Evolutionary conservation across 2,888 invertebrate species (phyloP).

Genomic region (Malthinus flaveolus): DNA sequence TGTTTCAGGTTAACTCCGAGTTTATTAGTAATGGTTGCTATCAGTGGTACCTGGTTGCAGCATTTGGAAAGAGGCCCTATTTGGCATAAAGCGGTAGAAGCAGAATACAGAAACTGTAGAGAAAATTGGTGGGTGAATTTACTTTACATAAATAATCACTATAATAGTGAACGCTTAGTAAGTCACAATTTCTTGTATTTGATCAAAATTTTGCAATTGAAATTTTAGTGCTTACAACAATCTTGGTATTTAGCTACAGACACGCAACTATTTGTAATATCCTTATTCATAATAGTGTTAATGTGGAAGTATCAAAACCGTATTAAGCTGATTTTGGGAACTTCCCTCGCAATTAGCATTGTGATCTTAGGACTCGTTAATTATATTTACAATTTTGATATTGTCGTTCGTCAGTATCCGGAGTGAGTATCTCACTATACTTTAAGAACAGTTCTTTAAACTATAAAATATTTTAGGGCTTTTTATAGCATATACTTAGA

Average conservation of each 20-base stretch:
- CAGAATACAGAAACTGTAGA: constrained; percentile 39
- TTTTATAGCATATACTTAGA: constrained; percentile 28
- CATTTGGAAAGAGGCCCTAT: constrained; percentile 40
- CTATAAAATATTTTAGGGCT: constrained; percentile 26
- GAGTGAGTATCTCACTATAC: constrained; percentile 36
- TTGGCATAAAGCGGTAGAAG: constrained; percentile 38
- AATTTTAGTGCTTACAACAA: constrained; percentile 46
- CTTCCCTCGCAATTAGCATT: constrained; percentile 35
- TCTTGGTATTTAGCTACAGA: constrained; percentile 49
- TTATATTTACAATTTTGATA: constrained; percentile 42
- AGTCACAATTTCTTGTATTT: neutral
- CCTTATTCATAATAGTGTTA: constrained; percentile 39
- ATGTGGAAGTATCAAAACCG: constrained; percentile 36
- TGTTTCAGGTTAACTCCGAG: constrained; percentile 41
- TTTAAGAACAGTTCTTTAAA: neutral
- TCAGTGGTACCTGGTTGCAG: constrained; percentile 40
- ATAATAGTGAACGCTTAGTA: constrained; percentile 40
- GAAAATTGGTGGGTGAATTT: constrained; percentile 44
- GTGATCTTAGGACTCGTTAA: constrained; percentile 40
- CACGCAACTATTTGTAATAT: constrained; percentile 44
- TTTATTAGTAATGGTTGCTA: constrained; percentile 33
- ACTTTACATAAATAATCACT: constrained; percentile 41
- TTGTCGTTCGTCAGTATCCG: constrained; percentile 37
- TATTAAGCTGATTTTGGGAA: constrained; percentile 30
- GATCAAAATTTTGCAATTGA: neutral